Percentiles rank a stretch among this genome's conserved stretches.
Evolutionary conservation across 2,113 vertebrate genomes (phyloP).

Genomic region (Rhynchomys soricoides): DNA sequence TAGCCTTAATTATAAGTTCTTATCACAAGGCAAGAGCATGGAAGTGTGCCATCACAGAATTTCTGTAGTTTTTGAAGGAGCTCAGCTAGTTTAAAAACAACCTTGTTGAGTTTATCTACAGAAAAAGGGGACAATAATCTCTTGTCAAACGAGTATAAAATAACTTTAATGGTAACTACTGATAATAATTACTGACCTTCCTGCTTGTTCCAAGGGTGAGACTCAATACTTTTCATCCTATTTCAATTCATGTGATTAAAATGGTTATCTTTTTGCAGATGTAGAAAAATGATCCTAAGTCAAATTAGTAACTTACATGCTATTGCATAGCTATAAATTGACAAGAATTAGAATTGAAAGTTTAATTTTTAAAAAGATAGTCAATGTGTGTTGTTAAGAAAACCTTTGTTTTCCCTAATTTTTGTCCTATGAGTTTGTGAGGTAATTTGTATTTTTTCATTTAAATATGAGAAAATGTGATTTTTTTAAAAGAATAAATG

Average conservation of each 20-base stretch:
- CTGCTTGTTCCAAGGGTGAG: background rate
- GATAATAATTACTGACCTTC: background rate
- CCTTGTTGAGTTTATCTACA: background rate
- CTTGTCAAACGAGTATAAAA: background rate
- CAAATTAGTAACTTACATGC: background rate
- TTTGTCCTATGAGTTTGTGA: background rate
- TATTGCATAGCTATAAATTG: background rate
- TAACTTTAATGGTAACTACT: background rate
- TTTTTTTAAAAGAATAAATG: background rate
- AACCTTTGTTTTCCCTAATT: background rate
- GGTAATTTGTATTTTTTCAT: background rate
- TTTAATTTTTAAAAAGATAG: constrained; percentile 13
- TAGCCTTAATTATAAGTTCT: background rate
- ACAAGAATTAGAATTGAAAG: background rate
- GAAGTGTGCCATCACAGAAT: background rate
- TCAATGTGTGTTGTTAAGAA: background rate
- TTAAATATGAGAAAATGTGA: background rate
- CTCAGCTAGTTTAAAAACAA: constrained; percentile 1
- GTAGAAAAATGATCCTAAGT: constrained; percentile 15
- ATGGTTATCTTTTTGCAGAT: background rate
- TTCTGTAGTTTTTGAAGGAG: background rate
- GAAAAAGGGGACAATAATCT: background rate
- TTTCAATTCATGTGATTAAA: background rate
- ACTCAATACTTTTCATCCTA: constrained; percentile 5
- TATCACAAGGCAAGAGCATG: background rate